These are phyloP conservation scores for Drymodes brunneopygia DNA, from an alignment of 2,113 vertebrate species.

Conservation along the genomic window DNA sequence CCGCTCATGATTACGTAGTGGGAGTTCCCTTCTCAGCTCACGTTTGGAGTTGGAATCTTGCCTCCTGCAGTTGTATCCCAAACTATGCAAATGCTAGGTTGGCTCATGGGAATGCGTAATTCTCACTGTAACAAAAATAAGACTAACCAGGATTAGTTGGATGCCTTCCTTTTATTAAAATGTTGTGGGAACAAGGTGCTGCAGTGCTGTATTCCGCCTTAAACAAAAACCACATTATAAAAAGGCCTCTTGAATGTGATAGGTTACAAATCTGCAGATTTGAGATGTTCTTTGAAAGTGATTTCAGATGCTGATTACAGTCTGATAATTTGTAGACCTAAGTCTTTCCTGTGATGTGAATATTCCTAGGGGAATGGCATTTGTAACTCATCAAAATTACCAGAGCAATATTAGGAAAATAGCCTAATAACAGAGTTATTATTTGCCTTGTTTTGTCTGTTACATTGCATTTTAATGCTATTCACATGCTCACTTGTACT, in stretches of 20 bases:
- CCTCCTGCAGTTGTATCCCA: neutral
- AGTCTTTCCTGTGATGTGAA: neutral
- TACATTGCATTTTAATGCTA: neutral
- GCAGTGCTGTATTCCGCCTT: neutral
- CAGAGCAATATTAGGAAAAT: neutral
- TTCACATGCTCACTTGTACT: rapidly evolving
- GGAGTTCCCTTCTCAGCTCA: neutral
- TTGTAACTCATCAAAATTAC: neutral
- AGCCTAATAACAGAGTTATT: neutral
- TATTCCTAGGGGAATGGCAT: neutral
- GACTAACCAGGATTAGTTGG: neutral
- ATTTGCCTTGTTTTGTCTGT: neutral
- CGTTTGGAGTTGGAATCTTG: neutral
- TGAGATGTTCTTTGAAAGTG: neutral
- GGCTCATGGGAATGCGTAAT: neutral
- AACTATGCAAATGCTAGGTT: neutral
- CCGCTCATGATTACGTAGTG: rapidly evolving
- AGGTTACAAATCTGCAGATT: neutral
- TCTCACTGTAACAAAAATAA: neutral
- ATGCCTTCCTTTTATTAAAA: neutral
- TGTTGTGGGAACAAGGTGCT: neutral
- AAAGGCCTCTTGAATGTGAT: neutral
- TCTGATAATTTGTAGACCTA: neutral
- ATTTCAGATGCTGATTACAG: neutral
- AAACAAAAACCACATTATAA: neutral